Conservation (phyloP, 2,797 vertebrate genomes). For the Pipistrellus kuhlii region DNA sequence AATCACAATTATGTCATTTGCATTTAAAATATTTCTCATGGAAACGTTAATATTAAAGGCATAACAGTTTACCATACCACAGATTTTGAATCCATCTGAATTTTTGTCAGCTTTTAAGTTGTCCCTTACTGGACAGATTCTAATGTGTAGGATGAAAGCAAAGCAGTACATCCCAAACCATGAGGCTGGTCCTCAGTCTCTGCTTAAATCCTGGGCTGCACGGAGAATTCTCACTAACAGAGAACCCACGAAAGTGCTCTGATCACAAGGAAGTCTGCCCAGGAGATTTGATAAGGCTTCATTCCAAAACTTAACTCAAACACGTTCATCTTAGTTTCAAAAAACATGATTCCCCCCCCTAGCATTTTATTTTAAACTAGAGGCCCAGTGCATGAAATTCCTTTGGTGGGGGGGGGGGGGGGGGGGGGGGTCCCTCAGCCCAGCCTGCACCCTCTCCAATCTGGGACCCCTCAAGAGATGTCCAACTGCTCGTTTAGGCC, state of each 20-base stretch:
- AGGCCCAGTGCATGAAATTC: too few species aligned
- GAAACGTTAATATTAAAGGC: conserved; percentile 20
- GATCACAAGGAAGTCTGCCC: neutral
- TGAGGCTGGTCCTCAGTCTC: neutral
- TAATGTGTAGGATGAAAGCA: neutral
- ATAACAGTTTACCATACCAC: neutral
- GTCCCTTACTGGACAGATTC: neutral
- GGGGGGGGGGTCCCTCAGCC: too few species aligned
- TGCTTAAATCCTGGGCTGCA: neutral
- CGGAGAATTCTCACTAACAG: neutral
- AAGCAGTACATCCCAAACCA: neutral
- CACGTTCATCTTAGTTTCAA: conserved; percentile 34
- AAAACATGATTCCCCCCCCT: neutral
- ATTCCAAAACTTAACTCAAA: conserved; percentile 1
- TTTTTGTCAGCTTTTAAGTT: neutral
- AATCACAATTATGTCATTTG: neutral
- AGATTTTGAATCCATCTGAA: neutral
- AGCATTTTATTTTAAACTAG: conserved; percentile 21
- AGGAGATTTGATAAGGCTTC: neutral
- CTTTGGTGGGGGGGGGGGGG: too few species aligned
- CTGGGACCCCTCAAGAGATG: too few species aligned
- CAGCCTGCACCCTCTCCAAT: too few species aligned
- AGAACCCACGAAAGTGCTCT: neutral
- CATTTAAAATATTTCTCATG: neutral
- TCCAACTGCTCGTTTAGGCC: too few species aligned